phyloP scores from a whole-genome alignment of 2,113 vertebrate species.

The Cariama cristata region DNA sequence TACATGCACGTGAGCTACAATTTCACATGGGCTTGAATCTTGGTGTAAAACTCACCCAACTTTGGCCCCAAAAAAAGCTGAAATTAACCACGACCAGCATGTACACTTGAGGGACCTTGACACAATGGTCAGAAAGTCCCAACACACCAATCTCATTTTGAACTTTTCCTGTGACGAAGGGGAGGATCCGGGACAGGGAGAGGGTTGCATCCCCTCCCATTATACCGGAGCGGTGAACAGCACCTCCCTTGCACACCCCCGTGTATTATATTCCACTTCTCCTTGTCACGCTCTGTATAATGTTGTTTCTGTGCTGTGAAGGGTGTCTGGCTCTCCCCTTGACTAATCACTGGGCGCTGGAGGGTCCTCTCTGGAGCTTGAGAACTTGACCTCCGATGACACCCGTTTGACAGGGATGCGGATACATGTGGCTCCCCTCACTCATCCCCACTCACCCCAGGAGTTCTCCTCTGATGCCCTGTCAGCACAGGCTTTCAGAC shows the following conservation, averaged over 20 bases:
- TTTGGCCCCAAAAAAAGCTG: neutral
- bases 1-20: neutral
- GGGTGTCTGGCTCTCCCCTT: conserved; percentile 26
- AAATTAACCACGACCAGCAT: neutral
- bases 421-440: conserved; percentile 18
- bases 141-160: neutral
- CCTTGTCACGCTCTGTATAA: neutral
- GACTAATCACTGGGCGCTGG: conserved; percentile 14
- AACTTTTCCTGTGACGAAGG: neutral
- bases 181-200: neutral
- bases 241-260: neutral
- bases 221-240: neutral
- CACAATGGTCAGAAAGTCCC: neutral
- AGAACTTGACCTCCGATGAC: conserved; percentile 52
- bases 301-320: conserved; percentile 48
- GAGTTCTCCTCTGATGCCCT: conserved; percentile 13
- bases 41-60: neutral
- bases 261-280: conserved; percentile 10
- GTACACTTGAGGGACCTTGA: neutral
- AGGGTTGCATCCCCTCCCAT: neutral
- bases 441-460: conserved; percentile 29
- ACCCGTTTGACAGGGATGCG: neutral
- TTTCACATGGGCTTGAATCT: fast-evolving
- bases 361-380: conserved; percentile 41
- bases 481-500: conserved; percentile 35